Evolutionary conservation across 2,888 invertebrate species (phyloP).

Genomic region (Diabrotica balteata): DNA sequence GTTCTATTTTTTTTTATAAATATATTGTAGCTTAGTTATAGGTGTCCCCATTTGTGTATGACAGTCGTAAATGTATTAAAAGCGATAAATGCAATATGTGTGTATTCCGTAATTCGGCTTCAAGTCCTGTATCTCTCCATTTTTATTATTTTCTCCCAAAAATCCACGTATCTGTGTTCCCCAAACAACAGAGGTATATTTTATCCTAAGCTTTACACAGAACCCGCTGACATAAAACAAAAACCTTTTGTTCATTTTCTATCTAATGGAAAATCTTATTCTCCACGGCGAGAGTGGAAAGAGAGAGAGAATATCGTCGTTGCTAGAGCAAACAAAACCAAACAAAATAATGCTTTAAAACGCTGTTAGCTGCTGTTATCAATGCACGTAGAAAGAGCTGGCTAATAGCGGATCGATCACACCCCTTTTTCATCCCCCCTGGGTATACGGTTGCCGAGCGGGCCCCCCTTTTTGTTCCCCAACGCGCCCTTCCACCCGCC

Average conservation of each 20-base stretch:
- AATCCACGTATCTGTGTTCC: slow-evolving; percentile 28
- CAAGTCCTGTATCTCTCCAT: slow-evolving; percentile 9
- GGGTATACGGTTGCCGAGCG: slow-evolving; percentile 13
- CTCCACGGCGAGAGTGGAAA: slow-evolving; percentile 21
- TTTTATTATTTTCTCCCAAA: slow-evolving; percentile 27
- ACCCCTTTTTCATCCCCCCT: slow-evolving; percentile 25
- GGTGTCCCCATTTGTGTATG: no score
- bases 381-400: slow-evolving; percentile 40
- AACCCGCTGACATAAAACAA: slow-evolving; percentile 33
- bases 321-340: slow-evolving; percentile 35
- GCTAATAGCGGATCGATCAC: slow-evolving; percentile 41
- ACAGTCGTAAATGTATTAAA: background rate
- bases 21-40: no score
- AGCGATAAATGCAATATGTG: no score
- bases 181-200: slow-evolving; percentile 27
- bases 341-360: slow-evolving; percentile 40
- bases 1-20: no score
- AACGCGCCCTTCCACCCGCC: slow-evolving; percentile 14
- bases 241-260: slow-evolving; percentile 37
- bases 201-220: slow-evolving; percentile 28
- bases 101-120: slow-evolving; percentile 1
- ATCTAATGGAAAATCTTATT: slow-evolving; percentile 38
- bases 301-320: slow-evolving; percentile 20
- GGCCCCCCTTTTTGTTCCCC: slow-evolving; percentile 26
- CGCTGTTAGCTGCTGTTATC: slow-evolving; percentile 41